Conservation (phyloP, 1,140 invertebrate species). For the Brachystomella parvula region DNA sequence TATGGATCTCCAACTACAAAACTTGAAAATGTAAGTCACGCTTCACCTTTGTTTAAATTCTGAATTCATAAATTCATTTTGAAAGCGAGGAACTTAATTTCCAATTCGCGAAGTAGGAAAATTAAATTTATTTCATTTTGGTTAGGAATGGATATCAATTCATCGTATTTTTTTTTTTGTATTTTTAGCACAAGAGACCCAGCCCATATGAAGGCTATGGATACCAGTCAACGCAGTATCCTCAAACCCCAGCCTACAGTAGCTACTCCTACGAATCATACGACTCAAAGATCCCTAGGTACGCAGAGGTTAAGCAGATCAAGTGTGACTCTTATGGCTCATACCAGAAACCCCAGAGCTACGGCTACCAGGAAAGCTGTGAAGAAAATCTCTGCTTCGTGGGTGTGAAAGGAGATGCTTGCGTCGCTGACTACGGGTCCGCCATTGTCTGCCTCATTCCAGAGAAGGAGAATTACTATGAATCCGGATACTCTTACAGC, state of each 20-base stretch:
- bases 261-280: conserved; percentile 25
- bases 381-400: conserved; percentile 18
- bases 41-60: not conserved
- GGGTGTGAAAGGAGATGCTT: conserved; percentile 35
- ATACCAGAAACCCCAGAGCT: not conserved
- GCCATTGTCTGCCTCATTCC: conserved; percentile 30
- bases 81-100: not conserved
- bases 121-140: conserved; percentile 6
- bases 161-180: conserved; percentile 6
- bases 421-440: conserved; percentile 35
- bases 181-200: conserved; percentile 22
- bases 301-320: conserved; percentile 33
- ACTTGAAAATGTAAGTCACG: conserved; percentile 34
- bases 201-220: conserved; percentile 18
- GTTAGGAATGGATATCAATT: not conserved
- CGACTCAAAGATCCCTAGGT: conserved; percentile 23
- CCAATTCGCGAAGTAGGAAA: no score
- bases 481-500: not conserved
- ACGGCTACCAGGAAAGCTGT: conserved; percentile 10
- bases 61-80: conserved; percentile 4
- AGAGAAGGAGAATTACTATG: conserved; percentile 20
- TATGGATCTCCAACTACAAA: conserved; percentile 31
- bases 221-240: conserved; percentile 12
- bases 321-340: conserved; percentile 13
- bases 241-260: conserved; percentile 19